Percentiles rank a stretch among this genome's conserved stretches.
These are phyloP conservation scores for Cryptomyrus ogoouensis DNA, from an alignment of 2,113 vertebrate species.

Conservation along the genomic window DNA sequence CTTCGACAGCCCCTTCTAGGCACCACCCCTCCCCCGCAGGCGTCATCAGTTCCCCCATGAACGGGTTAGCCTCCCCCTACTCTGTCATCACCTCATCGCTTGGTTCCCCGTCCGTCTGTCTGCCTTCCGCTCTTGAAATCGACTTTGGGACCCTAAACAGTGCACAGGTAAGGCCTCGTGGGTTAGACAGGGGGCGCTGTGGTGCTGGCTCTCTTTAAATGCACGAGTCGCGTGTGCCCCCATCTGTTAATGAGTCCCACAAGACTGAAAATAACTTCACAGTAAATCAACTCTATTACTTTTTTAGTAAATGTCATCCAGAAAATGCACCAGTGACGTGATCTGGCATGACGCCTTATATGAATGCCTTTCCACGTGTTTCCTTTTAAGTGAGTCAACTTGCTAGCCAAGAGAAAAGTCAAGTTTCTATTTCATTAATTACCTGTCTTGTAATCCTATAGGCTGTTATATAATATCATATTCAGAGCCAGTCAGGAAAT, in stretches of 20 bases:
- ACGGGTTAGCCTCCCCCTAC: slow-evolving; percentile 64
- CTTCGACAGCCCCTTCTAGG: slow-evolving; percentile 44
- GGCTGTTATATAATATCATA: background rate
- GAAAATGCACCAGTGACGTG: background rate
- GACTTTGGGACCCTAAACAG: slow-evolving; percentile 58
- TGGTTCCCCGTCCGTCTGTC: slow-evolving; percentile 54
- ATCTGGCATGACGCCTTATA: background rate
- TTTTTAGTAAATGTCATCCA: background rate
- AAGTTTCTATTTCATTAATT: background rate
- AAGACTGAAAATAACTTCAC: background rate
- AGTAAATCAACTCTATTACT: background rate
- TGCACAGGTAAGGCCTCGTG: slow-evolving; percentile 56
- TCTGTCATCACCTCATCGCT: slow-evolving; percentile 66
- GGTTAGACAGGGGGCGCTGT: background rate
- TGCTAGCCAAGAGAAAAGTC: background rate
- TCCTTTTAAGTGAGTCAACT: background rate
- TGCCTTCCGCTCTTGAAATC: slow-evolving; percentile 59
- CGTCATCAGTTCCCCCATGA: slow-evolving; percentile 55
- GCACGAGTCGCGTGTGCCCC: background rate
- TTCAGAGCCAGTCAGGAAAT: background rate
- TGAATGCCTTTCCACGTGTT: background rate
- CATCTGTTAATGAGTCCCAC: background rate
- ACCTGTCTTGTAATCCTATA: background rate
- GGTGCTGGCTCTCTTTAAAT: background rate
- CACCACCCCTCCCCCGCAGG: slow-evolving; percentile 55